Conservation (phyloP, 2,113 vertebrate genomes). For the Alosa alosa region DNA sequence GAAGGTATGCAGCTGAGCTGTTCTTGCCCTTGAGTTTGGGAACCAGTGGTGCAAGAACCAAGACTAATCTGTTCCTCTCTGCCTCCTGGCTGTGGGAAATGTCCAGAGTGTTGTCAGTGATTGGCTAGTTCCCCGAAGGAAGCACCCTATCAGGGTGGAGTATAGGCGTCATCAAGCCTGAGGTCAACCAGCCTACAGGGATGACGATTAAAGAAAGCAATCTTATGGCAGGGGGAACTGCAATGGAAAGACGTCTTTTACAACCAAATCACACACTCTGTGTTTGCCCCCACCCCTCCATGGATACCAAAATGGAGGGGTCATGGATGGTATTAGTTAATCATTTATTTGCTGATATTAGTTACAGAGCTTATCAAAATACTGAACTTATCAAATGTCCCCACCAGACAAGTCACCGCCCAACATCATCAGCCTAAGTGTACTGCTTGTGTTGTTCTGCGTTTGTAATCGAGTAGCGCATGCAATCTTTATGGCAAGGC, state of each 20-base stretch:
- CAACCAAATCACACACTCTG: background rate
- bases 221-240: background rate
- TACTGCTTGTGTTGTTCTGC: background rate
- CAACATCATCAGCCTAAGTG: constrained; percentile 5
- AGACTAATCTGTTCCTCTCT: background rate
- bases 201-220: background rate
- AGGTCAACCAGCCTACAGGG: constrained; percentile 83
- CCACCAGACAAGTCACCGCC: background rate
- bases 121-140: background rate
- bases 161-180: constrained; percentile 54
- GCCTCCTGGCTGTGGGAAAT: background rate
- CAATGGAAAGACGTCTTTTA: background rate
- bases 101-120: background rate
- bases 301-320: background rate
- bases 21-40: background rate
- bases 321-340: background rate
- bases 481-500: constrained; percentile 13
- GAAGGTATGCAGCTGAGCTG: background rate
- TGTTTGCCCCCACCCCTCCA: background rate
- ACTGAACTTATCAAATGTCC: constrained; percentile 10
- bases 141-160: background rate
- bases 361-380: background rate
- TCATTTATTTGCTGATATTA: constrained; percentile 1
- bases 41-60: background rate
- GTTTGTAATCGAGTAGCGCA: background rate